These are phyloP conservation scores for Metopia argyrocephala DNA, from an alignment of 2,888 invertebrate species.

Conservation along the genomic window DNA sequence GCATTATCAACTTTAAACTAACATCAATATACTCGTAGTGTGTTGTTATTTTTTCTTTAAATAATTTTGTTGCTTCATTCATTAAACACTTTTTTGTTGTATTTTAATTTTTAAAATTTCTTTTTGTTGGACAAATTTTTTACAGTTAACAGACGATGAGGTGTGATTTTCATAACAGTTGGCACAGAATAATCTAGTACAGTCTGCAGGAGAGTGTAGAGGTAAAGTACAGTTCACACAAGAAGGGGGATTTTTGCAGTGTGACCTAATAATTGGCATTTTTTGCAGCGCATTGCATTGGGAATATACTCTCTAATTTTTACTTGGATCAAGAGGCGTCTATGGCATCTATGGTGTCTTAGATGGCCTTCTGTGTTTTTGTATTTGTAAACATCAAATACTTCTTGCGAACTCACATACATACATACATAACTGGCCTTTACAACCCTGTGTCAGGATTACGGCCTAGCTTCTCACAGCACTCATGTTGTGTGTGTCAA, in stretches of 20 bases:
- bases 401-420: slow-evolving; percentile 43
- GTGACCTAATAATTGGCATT: slow-evolving; percentile 55
- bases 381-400: slow-evolving; percentile 46
- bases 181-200: slow-evolving; percentile 44
- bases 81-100: slow-evolving; percentile 45
- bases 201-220: slow-evolving; percentile 33
- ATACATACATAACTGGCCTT: too few relatives aligned
- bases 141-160: slow-evolving; percentile 38
- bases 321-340: slow-evolving; percentile 48
- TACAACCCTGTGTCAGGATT: too few relatives aligned
- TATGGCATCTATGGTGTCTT: slow-evolving; percentile 25
- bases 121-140: slow-evolving; percentile 42
- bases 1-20: too few relatives aligned
- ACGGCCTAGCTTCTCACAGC: too few relatives aligned
- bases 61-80: slow-evolving; percentile 22
- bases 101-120: slow-evolving; percentile 46
- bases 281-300: too few relatives aligned
- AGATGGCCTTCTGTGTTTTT: slow-evolving; percentile 25
- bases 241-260: slow-evolving; percentile 49
- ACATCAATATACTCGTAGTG: too few relatives aligned
- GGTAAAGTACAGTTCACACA: slow-evolving; percentile 54
- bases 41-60: background rate
- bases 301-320: slow-evolving; percentile 51
- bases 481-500: too few relatives aligned
- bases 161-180: slow-evolving; percentile 51